These are phyloP conservation scores for Hippocampus guttulatus DNA, from an alignment of 2,113 vertebrate genomes.

Conservation along the genomic window DNA sequence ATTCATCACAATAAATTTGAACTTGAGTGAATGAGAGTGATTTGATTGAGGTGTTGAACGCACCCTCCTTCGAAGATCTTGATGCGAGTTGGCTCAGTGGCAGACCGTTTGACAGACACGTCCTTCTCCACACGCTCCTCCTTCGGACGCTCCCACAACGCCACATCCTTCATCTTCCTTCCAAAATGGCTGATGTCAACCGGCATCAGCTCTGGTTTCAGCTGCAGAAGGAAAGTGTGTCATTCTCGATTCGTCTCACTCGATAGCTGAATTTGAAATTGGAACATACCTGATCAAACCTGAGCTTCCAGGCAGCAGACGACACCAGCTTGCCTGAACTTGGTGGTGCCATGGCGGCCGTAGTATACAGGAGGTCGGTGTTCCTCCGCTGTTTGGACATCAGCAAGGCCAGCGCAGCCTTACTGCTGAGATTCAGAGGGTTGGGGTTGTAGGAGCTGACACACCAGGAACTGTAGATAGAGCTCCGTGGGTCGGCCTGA, in stretches of 20 bases:
- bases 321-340: constrained; percentile 93
- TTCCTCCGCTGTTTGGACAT: constrained; percentile 88
- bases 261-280: background rate
- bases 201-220: constrained; percentile 90
- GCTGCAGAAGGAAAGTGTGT: constrained; percentile 61
- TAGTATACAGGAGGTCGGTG: constrained; percentile 78
- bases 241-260: no score
- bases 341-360: constrained; percentile 83
- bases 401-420: constrained; percentile 87
- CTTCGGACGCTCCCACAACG: constrained; percentile 86
- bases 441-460: constrained; percentile 95
- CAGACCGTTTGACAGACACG: constrained; percentile 79
- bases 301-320: constrained; percentile 90
- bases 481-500: constrained; percentile 76
- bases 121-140: constrained; percentile 93
- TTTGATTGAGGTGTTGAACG: constrained; percentile 38
- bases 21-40: background rate
- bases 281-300: constrained; percentile 84
- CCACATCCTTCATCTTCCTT: constrained; percentile 87
- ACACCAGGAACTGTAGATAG: constrained; percentile 93
- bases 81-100: constrained; percentile 85
- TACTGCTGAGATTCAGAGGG: constrained; percentile 90
- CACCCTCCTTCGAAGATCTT: constrained; percentile 99
- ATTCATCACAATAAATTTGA: no score
- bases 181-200: constrained; percentile 83